phyloP scores from a whole-genome alignment of 2,113 vertebrate species.

The Corythoichthys intestinalis region DNA sequence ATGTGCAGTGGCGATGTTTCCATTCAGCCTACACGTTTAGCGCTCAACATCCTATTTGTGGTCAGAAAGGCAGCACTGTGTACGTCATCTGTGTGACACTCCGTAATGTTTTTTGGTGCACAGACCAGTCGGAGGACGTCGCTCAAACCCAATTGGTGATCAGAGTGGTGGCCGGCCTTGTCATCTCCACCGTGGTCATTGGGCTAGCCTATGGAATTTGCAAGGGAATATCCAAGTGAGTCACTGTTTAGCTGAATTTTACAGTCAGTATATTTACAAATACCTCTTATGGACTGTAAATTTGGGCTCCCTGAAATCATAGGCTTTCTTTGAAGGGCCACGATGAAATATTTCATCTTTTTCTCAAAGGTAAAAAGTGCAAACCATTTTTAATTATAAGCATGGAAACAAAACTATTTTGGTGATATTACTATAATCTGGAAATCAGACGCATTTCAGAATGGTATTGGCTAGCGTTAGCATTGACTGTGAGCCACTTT shows the following conservation, averaged over 20 bases:
- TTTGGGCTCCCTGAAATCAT: too few relatives aligned
- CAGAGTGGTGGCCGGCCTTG: slow-evolving; percentile 86
- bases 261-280: too few relatives aligned
- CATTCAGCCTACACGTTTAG: slow-evolving; percentile 45
- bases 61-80: neutral
- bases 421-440: too few relatives aligned
- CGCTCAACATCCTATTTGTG: slow-evolving; percentile 7
- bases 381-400: too few relatives aligned
- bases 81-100: neutral
- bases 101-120: slow-evolving; percentile 7
- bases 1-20: slow-evolving; percentile 45
- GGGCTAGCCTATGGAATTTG: slow-evolving; percentile 87
- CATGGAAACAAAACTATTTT: too few relatives aligned
- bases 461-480: too few relatives aligned
- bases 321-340: too few relatives aligned
- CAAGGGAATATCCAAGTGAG: slow-evolving; percentile 93
- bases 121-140: slow-evolving; percentile 59
- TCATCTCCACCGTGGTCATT: slow-evolving; percentile 79
- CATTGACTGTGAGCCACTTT: too few relatives aligned
- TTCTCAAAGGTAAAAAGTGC: too few relatives aligned
- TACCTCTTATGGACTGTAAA: too few relatives aligned
- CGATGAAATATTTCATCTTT: too few relatives aligned
- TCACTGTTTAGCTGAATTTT: neutral
- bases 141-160: slow-evolving; percentile 87
- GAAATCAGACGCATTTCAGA: too few relatives aligned